Evolutionary conservation across 2,113 vertebrate genomes (phyloP), one percentile per base, ranked within the genome.

Genomic region (Pardalotus punctatus): DNA sequence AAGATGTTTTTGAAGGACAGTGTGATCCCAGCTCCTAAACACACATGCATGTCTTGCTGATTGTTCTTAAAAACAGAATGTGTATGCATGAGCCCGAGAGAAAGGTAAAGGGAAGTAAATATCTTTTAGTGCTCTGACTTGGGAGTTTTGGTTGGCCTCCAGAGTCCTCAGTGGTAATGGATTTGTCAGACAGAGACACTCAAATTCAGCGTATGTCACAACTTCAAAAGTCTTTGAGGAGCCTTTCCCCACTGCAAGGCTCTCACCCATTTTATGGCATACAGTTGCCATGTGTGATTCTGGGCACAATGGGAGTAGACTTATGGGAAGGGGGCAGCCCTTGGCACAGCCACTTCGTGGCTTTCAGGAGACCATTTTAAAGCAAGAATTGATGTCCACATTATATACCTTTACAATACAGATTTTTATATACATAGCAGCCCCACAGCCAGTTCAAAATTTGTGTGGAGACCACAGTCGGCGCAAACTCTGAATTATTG

Each of bases 401-500:
- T 62, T 69, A 48, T 33, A 35, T 35, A 47, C 10, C 33, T 80
- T 70, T 27, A 28, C 10, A 60, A 14, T 56, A 71, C 3, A 89
- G 51, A 70, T 57, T 91, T 97, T 74, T 76, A 81, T 58, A 35
- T 71, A 56, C 48, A 16, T 18, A 62, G 24, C 35, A 94, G 45
- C 14, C 54, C 10, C 29, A 71, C 22, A 48, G 31, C 14, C 31
- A 70, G 29, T 86, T 81, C 47, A 88, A 79, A 72, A 85, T 93
- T 57, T 54, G 50, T 61, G 45, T 25, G 38, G 40, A 94, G 35
- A 54, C 73, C 69, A 51, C 54, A 82, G 85, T 93, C 36, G 36
- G 87, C 83, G 64, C 24, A 94, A 78, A 79, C 43, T 88, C 57
- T 83, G 61, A 95, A 88, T 95, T 94, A 88, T 62, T 96, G 57